Evolutionary conservation across 2,113 vertebrate genomes (phyloP), one percentile per base, ranked within the genome.

Genomic region (Calonectris borealis): DNA sequence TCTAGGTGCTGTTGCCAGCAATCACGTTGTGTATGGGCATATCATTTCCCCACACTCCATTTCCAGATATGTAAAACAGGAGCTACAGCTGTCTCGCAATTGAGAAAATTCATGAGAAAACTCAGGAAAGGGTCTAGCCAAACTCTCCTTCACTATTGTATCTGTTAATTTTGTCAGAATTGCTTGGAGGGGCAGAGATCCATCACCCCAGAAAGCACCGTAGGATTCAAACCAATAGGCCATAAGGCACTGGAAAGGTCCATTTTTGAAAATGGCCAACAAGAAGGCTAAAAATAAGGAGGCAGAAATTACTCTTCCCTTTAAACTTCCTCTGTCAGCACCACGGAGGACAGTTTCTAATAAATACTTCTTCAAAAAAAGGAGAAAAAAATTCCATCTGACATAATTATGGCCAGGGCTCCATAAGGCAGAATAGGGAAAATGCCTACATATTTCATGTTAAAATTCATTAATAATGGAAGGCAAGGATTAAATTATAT

Each of bases 391-490:
- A 81, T 42, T 92, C 84, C 31, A 7, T 88, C 85, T 96, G 97
- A 97, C 96, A 96, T 96, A 95, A 97, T 97, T 96, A 96, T 48
- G 76, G 93, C 88, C 88, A 86, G 75, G 84, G 69, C 75, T 96
- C 95, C 76, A 62, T 95, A 97, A 34, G 24, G 92, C 84, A 71
- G 93, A 98, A 97, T 92, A 95, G 29, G 44, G 94, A 40, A 97
- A 96, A 89, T 95, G 73, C 83, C 94, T 98, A 97, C 97, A 98
- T 98, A 98, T 98, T 98, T 98, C 95, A 98, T 98, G 97, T 83
- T 97, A 97, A 97, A 97, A 98, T 97, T 98, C 97, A 98, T 98
- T 96, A 98, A 98, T 98, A 98, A 98, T 98, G 94, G 93, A 98
- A 96, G 80, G 95, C 94, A 5, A 71, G 90, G 96, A 97, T 97